A percentile compares a stretch with the other conserved stretches of the same genome.
phyloP scores from a whole-genome alignment of 1,140 invertebrate genomes.

The Cotesia typhae region DNA sequence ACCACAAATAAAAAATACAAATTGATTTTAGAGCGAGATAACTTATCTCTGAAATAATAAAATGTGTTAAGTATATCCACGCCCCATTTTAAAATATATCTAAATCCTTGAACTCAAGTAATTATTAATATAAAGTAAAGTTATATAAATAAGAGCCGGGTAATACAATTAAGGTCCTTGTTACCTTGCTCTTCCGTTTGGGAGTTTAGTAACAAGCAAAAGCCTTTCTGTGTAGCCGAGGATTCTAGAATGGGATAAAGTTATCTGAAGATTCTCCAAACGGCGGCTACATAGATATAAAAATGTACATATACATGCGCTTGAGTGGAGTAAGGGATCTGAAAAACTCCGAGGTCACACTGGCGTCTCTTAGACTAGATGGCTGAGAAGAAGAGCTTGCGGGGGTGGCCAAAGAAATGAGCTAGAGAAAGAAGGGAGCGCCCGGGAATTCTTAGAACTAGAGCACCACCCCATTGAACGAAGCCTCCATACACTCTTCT shows the following conservation, averaged over 20 bases:
- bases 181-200: neutral
- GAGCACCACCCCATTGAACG: slow-evolving; percentile 30
- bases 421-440: slow-evolving; percentile 13
- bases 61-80: too few species aligned
- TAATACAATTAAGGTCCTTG: neutral
- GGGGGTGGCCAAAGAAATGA: neutral
- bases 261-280: slow-evolving; percentile 13
- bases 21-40: too few species aligned
- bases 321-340: too few species aligned
- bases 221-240: slow-evolving; percentile 11
- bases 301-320: too few species aligned
- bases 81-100: too few species aligned
- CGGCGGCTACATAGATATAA: too few species aligned
- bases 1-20: too few species aligned
- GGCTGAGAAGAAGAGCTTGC: slow-evolving; percentile 15
- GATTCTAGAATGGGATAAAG: slow-evolving; percentile 16
- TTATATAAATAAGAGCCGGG: neutral
- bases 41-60: too few species aligned
- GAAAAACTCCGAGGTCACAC: slow-evolving; percentile 18
- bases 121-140: neutral
- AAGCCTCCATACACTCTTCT: slow-evolving; percentile 17
- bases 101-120: too few species aligned
- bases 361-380: slow-evolving; percentile 24
- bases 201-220: slow-evolving; percentile 6
- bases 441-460: slow-evolving; percentile 35